phyloP scores from a whole-genome alignment of 2,113 vertebrate species.

The Sterrhoptilus dennistouni region DNA sequence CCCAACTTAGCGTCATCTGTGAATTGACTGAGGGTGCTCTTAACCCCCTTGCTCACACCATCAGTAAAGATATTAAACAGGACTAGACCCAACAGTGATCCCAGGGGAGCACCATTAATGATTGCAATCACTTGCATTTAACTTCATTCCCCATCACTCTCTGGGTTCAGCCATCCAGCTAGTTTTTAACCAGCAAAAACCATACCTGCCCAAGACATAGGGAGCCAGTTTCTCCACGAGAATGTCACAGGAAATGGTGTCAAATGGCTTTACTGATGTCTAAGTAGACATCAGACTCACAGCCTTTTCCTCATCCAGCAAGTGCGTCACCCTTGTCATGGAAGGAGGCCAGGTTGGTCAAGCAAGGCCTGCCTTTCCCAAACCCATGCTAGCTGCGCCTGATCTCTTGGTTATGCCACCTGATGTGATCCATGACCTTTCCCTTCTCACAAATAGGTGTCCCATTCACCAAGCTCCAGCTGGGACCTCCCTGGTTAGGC shows the following conservation, averaged over 20 bases:
- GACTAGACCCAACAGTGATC: too few species aligned
- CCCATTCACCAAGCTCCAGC: too few species aligned
- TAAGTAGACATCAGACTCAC: background rate
- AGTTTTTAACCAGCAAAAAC: background rate
- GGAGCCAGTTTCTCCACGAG: background rate
- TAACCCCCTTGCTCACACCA: fast-evolving
- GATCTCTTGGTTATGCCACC: background rate
- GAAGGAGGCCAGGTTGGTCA: background rate
- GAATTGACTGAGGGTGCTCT: background rate
- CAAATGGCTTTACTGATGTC: background rate
- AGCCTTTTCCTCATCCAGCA: background rate
- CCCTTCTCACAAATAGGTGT: background rate
- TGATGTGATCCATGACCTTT: background rate
- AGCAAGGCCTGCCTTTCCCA: background rate
- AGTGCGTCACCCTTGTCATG: background rate
- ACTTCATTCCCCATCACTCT: background rate
- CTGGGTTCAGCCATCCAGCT: background rate
- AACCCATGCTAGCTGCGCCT: too few species aligned
- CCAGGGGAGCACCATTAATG: background rate
- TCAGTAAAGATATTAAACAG: background rate
- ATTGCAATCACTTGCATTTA: background rate
- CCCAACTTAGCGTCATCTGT: background rate
- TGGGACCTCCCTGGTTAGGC: background rate
- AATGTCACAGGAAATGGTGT: background rate
- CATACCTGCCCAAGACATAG: background rate